Conservation (phyloP, 1,140 invertebrate genomes). For the Pollicipes pollicipes region DNA sequence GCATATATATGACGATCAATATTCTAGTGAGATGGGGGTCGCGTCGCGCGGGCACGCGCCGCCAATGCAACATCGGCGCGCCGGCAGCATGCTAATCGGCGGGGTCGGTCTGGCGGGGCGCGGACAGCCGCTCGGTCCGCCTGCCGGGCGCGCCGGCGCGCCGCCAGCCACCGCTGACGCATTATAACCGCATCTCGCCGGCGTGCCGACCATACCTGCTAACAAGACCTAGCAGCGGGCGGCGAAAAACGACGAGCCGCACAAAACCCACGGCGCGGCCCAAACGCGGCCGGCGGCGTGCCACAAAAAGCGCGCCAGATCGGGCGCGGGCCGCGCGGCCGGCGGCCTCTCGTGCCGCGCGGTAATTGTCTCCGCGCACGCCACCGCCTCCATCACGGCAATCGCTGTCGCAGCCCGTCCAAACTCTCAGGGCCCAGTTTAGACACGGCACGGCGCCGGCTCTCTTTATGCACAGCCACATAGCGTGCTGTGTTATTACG, state of each 20-base stretch:
- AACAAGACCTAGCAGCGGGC: background rate
- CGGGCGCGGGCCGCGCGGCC: too few species aligned
- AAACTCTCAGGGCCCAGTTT: background rate
- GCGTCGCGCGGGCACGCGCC: background rate
- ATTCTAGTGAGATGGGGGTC: background rate
- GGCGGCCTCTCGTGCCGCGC: background rate
- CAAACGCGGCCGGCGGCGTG: too few species aligned
- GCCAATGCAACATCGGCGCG: background rate
- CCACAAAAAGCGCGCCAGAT: background rate
- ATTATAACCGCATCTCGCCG: background rate
- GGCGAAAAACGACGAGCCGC: background rate
- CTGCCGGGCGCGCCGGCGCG: too few species aligned
- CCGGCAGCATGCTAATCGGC: background rate
- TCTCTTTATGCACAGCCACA: background rate
- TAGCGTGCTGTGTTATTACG: background rate
- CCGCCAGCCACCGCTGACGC: background rate
- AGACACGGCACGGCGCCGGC: too few species aligned
- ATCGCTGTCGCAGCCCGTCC: background rate
- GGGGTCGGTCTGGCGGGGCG: too few species aligned
- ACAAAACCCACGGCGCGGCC: background rate
- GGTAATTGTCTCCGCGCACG: background rate
- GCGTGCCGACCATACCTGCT: background rate
- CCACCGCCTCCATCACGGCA: background rate
- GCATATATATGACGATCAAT: background rate
- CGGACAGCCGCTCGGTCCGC: too few species aligned